Conservation (phyloP, 1,140 invertebrate genomes). For the Diuraphis noxia region DNA sequence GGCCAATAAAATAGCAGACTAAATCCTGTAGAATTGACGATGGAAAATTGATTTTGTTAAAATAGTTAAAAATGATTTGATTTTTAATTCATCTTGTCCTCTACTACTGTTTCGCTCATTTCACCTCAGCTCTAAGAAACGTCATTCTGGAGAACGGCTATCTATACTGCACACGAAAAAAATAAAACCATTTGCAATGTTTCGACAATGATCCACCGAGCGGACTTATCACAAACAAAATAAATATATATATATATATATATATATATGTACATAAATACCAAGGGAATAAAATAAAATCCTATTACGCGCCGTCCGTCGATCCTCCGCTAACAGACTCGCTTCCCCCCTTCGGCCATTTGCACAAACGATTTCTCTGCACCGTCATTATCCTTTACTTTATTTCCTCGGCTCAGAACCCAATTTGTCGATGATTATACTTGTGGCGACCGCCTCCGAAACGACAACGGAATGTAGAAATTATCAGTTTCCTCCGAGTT, state of each 20-base stretch:
- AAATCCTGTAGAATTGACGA: background rate
- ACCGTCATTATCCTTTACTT: slow-evolving; percentile 14
- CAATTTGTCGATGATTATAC: slow-evolving; percentile 21
- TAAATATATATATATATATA: background rate
- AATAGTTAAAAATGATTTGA: background rate
- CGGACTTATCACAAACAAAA: background rate
- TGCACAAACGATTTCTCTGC: background rate
- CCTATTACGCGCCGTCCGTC: background rate
- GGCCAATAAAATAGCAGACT: background rate
- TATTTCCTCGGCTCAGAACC: slow-evolving; percentile 9
- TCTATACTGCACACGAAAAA: background rate
- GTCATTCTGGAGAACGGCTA: background rate
- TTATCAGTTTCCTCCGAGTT: background rate
- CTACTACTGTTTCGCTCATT: background rate
- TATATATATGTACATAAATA: background rate
- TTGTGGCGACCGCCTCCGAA: background rate
- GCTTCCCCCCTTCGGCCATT: background rate
- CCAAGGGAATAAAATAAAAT: background rate
- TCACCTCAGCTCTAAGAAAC: background rate
- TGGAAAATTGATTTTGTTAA: background rate
- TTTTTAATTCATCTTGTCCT: background rate
- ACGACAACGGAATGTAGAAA: background rate
- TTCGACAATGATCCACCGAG: background rate
- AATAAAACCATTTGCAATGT: background rate
- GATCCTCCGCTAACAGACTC: background rate